These are phyloP conservation scores for Abramis brama DNA, from an alignment of 2,113 vertebrate genomes.

Conservation along the genomic window DNA sequence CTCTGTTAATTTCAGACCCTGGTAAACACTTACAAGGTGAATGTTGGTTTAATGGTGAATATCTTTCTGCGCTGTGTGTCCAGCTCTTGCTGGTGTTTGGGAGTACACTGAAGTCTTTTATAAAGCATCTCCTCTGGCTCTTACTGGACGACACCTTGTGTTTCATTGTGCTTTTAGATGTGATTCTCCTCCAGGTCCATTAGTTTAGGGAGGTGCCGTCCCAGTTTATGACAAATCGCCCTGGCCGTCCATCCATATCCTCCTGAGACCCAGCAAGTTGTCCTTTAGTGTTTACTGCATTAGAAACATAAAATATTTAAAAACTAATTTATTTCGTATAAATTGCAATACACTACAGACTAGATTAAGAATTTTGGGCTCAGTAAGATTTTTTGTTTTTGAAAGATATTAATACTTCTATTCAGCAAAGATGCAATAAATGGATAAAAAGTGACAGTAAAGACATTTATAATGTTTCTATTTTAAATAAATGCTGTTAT, in stretches of 20 bases:
- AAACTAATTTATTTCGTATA: too few relatives aligned
- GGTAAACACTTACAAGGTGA: background rate
- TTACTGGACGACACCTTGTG: background rate
- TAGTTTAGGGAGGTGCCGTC: background rate
- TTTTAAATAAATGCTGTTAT: background rate
- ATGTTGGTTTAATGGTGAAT: background rate
- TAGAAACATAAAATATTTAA: background rate
- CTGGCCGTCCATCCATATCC: background rate
- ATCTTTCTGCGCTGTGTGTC: background rate
- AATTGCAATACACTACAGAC: too few relatives aligned
- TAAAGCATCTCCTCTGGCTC: background rate
- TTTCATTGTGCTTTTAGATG: background rate
- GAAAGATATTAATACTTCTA: background rate
- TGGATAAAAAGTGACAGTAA: background rate
- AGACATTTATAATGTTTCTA: background rate
- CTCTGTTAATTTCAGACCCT: too few relatives aligned
- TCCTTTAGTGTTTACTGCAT: background rate
- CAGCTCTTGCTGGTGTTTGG: background rate
- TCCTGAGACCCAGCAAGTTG: background rate
- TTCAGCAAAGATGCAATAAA: background rate
- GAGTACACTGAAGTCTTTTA: background rate
- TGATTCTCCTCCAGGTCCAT: background rate
- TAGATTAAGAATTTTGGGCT: too few relatives aligned
- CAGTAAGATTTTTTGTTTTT: background rate
- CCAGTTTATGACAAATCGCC: background rate